These are phyloP conservation scores for Phaonia tiefii DNA, from an alignment of 2,888 invertebrate genomes.

Conservation along the genomic window DNA sequence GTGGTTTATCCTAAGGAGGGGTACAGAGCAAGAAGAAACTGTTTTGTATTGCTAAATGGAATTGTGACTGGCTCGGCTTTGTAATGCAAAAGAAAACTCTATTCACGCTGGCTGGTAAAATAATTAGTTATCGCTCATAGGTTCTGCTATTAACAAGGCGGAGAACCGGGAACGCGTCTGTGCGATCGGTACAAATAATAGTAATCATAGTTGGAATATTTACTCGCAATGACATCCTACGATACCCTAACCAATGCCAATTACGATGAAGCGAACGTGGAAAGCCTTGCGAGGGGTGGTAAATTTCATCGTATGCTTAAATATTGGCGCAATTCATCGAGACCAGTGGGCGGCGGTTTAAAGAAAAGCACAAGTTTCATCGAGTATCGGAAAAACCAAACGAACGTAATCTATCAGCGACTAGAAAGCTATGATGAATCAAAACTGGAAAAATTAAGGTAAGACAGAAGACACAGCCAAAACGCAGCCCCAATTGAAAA, in stretches of 20 bases:
- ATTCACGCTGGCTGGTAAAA: not conserved
- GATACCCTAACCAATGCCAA: constrained; percentile 69
- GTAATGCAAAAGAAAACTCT: too few relatives aligned
- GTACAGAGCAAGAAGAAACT: not conserved
- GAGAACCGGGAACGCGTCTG: not conserved
- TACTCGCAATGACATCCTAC: constrained; percentile 72
- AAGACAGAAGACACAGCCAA: constrained; percentile 53
- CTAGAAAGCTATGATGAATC: constrained; percentile 75
- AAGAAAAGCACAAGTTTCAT: constrained; percentile 75
- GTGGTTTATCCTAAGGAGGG: constrained; percentile 7
- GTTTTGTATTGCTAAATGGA: too few relatives aligned
- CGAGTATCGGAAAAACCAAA: constrained; percentile 69
- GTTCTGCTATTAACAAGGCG: constrained; percentile 5
- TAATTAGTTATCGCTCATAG: constrained; percentile 16
- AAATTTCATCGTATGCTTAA: constrained; percentile 74
- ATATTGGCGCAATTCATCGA: constrained; percentile 76
- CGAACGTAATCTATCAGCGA: constrained; percentile 72
- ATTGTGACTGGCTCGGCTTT: too few relatives aligned
- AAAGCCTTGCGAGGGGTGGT: constrained; percentile 49
- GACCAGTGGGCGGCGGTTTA: constrained; percentile 70
- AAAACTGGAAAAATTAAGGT: constrained; percentile 73
- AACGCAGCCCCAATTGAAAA: too few relatives aligned
- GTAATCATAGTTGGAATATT: not conserved
- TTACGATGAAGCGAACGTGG: constrained; percentile 45
- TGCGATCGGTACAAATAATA: not conserved